Conservation (phyloP, 2,113 vertebrate species). For the Syngnathus scovelli region DNA sequence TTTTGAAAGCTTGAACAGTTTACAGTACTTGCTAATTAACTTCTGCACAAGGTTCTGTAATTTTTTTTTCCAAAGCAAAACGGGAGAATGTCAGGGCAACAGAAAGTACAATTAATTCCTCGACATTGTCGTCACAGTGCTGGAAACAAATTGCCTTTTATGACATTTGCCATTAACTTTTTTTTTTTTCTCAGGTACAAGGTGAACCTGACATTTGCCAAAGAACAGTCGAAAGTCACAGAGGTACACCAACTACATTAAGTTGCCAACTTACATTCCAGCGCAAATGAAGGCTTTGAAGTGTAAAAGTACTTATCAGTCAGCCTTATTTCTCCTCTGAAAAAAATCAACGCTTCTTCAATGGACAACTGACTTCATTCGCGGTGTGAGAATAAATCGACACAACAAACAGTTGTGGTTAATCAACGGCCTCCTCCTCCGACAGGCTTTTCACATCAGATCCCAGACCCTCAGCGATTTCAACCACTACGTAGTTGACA, state of each 20-base stretch:
- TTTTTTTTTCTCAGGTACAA: constrained; percentile 74
- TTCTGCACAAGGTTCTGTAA: constrained; percentile 17
- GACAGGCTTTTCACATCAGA: constrained; percentile 77
- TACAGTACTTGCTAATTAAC: constrained; percentile 23
- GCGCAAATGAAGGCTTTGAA: constrained; percentile 13
- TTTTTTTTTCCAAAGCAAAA: constrained; percentile 24
- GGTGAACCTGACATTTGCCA: constrained; percentile 80
- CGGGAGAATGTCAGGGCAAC: constrained; percentile 12
- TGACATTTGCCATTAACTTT: neutral
- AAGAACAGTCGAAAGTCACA: constrained; percentile 71
- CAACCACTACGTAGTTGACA: constrained; percentile 78
- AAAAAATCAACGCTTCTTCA: constrained; percentile 36
- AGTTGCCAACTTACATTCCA: constrained; percentile 31
- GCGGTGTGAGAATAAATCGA: constrained; percentile 30
- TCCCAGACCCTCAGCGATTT: constrained; percentile 77
- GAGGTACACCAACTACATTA: constrained; percentile 68
- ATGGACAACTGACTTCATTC: constrained; percentile 17
- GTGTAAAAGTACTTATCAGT: constrained; percentile 20
- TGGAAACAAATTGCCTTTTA: constrained; percentile 2
- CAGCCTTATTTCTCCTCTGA: constrained; percentile 4
- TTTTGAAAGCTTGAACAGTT: constrained; percentile 20
- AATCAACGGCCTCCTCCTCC: neutral
- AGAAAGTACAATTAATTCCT: constrained; percentile 21
- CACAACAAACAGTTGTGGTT: constrained; percentile 1
- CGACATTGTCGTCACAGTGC: neutral